phyloP scores from a whole-genome alignment of 2,797 vertebrate genomes.

The Pelobates cultripes region DNA sequence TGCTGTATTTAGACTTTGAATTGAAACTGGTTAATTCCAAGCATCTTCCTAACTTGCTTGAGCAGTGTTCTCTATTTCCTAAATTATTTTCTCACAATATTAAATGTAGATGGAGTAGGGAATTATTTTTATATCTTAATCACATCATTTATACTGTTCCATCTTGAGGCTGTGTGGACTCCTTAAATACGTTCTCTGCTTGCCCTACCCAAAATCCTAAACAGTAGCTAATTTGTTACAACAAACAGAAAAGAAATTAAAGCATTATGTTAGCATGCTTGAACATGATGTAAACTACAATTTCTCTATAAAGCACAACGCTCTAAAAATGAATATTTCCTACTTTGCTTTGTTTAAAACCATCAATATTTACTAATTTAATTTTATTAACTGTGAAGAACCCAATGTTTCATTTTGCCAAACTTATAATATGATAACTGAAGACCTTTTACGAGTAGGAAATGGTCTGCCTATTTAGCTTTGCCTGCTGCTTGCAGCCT shows the following conservation, averaged over 20 bases:
- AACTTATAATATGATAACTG: no score
- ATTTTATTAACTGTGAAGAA: no score
- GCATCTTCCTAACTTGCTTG: not conserved
- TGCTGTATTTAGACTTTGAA: not conserved
- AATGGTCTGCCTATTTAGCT: no score
- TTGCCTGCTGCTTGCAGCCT: no score
- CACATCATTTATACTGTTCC: slow-evolving; percentile 17
- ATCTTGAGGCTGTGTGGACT: not conserved
- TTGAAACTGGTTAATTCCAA: not conserved
- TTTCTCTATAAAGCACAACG: no score
- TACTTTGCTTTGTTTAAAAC: no score
- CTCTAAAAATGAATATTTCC: no score
- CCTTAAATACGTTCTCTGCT: not conserved
- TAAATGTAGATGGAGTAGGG: not conserved
- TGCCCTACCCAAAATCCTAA: slow-evolving; percentile 2
- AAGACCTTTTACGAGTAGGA: no score
- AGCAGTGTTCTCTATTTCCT: slow-evolving; percentile 3
- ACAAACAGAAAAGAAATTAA: not conserved
- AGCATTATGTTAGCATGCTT: not conserved
- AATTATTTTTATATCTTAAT: slow-evolving; percentile 27
- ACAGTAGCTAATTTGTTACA: not conserved
- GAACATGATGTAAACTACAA: not conserved
- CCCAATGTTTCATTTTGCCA: no score
- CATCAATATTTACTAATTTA: no score
- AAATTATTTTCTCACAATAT: not conserved